Evolutionary conservation across 2,797 vertebrate species (phyloP).

Genomic region (Esox lucius): DNA sequence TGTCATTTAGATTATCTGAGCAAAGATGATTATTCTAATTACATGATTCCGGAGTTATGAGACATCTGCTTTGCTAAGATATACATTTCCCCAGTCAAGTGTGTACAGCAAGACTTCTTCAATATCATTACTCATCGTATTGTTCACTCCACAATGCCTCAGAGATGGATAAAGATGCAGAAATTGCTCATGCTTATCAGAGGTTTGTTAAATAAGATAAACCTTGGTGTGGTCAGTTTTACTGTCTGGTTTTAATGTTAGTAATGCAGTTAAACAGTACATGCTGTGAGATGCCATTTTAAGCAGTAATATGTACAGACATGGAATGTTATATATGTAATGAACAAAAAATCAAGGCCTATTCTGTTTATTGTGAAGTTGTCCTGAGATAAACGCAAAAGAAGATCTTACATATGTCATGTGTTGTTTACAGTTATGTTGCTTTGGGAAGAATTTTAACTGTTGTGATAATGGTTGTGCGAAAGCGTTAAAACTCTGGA

Average conservation of each 20-base stretch:
- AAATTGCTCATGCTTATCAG: constrained; percentile 67
- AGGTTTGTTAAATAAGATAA: constrained; percentile 55
- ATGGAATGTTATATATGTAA: not conserved
- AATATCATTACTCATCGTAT: constrained; percentile 70
- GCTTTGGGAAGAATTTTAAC: too few species aligned
- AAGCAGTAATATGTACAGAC: constrained; percentile 53
- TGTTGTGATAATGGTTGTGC: too few species aligned
- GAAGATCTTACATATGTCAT: not conserved
- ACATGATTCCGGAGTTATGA: constrained; percentile 73
- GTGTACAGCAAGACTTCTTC: constrained; percentile 64
- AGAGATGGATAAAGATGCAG: constrained; percentile 72
- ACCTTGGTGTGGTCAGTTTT: constrained; percentile 59
- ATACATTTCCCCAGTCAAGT: constrained; percentile 67
- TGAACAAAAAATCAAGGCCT: not conserved
- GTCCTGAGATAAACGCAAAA: not conserved
- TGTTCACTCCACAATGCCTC: constrained; percentile 63
- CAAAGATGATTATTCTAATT: constrained; percentile 78
- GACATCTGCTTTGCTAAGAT: constrained; percentile 70
- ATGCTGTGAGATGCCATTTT: constrained; percentile 61
- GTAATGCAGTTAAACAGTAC: constrained; percentile 46
- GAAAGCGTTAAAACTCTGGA: too few species aligned
- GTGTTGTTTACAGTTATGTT: too few species aligned
- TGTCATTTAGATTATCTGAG: constrained; percentile 66
- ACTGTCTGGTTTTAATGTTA: constrained; percentile 51
- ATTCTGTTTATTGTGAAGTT: not conserved